phyloP scores from a whole-genome alignment of 2,888 invertebrate genomes.

The Pardosa pseudoannulata region DNA sequence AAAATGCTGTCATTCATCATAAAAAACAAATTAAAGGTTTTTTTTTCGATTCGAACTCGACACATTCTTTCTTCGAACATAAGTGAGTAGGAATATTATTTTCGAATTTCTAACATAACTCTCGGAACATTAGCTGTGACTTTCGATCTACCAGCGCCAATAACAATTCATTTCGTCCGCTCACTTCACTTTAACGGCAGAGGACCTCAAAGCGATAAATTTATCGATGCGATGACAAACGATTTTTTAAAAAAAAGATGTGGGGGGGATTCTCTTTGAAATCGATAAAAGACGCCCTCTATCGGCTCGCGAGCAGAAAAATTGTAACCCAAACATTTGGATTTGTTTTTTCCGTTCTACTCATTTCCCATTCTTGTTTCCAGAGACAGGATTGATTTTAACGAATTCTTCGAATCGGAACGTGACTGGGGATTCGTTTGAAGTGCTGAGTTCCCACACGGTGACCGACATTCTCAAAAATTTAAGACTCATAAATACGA shows the following conservation, averaged over 20 bases:
- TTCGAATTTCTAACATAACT: not conserved
- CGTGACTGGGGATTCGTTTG: no score
- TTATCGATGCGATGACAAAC: constrained; percentile 13
- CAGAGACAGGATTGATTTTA: not conserved
- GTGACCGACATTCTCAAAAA: no score
- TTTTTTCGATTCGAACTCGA: not conserved
- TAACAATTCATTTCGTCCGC: constrained; percentile 9
- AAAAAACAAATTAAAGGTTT: no score
- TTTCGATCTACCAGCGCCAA: constrained; percentile 6
- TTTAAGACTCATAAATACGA: no score
- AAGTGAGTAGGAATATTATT: not conserved
- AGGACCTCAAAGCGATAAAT: constrained; percentile 2
- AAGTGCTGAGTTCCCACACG: no score
- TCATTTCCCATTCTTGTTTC: not conserved
- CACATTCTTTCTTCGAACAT: not conserved
- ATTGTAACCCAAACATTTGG: not conserved
- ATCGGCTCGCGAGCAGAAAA: not conserved
- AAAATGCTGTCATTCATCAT: no score
- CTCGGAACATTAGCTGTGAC: constrained; percentile 4
- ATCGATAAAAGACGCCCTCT: not conserved
- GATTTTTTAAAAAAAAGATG: constrained; percentile 1
- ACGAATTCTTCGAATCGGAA: no score
- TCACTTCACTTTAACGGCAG: not conserved
- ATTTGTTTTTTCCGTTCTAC: not conserved
- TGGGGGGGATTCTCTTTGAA: no score